Base-by-base conservation (phyloP, 2,888 invertebrate species). In the Leptinotarsa juncta region DNA sequence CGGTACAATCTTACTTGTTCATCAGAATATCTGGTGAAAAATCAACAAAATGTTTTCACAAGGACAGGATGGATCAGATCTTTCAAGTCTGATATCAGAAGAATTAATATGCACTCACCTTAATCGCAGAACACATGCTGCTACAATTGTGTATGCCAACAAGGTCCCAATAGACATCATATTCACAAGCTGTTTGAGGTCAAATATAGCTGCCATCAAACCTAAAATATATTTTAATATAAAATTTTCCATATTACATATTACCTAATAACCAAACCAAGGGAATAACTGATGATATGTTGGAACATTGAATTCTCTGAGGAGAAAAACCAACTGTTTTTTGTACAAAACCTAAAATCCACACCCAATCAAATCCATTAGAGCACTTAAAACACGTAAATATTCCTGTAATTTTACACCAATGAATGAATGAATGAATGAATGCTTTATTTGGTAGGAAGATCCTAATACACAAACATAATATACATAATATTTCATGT, bases 131-230 rank as follows among this genome's bases (percentile, higher is more conserved):
- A 95, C 93, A 83, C 93, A 93, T 50, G 92, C 92, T 50, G 94
- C 93, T 12, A 95, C 95, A 82, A 95, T 93, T 0, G 94, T 93
- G 84, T 94, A 95, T 15, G 93, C 93, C 78, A 93, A 86, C 18
- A 94, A 86, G 7, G 93, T 93, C n/a, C 93, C 93, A 79, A 95
- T 94, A 16, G 94, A 94, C 93, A 95, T 94, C 90, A 95, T 93
- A 82, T 93, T 92, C 0, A 95, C 92, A 48, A 95, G 88, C 77
- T 93, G 93, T 48, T 90, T 89, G 12, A 95, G 89, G 83, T 94
- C 92, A 82, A 95, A 93, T 51, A 94, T 62, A 16, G 94, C 91
- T 0, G 94, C 93, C 86, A 95, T 89, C 10, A 93, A 78, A 66
- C 91, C 91, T 91, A 80, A 18, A 85, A 67, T 20, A 51, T 53